phyloP scores from a whole-genome alignment of 2,888 invertebrate species.

The Embidobia sp. region DNA sequence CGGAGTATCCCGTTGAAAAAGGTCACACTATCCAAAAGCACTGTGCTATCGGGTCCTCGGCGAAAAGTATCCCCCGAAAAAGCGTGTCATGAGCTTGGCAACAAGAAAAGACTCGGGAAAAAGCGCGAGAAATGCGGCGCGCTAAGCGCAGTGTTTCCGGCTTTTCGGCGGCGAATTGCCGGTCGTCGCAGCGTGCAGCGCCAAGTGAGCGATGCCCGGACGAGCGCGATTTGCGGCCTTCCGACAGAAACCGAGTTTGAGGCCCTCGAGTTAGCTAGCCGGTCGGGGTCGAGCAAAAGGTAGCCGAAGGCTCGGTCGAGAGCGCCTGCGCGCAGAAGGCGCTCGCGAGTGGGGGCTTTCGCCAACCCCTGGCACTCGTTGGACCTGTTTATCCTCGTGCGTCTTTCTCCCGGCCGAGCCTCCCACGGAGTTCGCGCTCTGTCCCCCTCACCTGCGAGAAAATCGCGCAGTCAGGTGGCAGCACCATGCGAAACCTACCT shows the following conservation, averaged over 20 bases:
- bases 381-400: constrained; percentile 66
- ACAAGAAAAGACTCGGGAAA: constrained; percentile 8
- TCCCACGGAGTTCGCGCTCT: constrained; percentile 35
- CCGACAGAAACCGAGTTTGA: constrained; percentile 76
- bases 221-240: constrained; percentile 75
- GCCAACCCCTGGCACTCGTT: constrained; percentile 69
- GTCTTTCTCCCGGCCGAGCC: constrained; percentile 27
- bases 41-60: too few relatives aligned
- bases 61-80: too few relatives aligned
- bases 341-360: constrained; percentile 56
- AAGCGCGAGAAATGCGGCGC: too few relatives aligned
- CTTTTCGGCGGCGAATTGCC: constrained; percentile 43
- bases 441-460: constrained; percentile 63
- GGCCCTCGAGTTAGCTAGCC: constrained; percentile 68
- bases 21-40: constrained; percentile 18
- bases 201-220: constrained; percentile 67
- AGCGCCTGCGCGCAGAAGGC: constrained; percentile 65
- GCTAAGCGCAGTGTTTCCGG: constrained; percentile 52
- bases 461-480: constrained; percentile 67
- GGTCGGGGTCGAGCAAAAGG: constrained; percentile 67
- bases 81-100: too few relatives aligned
- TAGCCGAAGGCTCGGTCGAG: constrained; percentile 60
- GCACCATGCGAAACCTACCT: constrained; percentile 59
- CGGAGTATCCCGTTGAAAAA: constrained; percentile 7
- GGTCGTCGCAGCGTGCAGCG: constrained; percentile 51